Conservation (phyloP, 2,888 invertebrate species). For the Oxyteleia sp. region DNA sequence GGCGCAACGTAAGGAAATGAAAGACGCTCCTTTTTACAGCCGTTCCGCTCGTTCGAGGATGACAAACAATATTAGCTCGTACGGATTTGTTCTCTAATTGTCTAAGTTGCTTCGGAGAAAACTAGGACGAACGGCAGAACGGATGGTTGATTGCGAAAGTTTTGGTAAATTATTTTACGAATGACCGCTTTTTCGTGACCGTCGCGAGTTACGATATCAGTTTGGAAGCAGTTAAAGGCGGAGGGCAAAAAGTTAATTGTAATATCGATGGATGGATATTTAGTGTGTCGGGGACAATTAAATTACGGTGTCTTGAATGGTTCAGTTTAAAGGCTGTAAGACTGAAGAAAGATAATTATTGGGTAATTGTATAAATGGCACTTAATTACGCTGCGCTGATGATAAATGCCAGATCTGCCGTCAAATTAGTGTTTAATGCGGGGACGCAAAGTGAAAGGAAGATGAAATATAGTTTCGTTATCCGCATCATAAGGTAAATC, state of each 20-base stretch:
- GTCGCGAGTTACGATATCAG: conserved; percentile 34
- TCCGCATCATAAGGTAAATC: too few species aligned
- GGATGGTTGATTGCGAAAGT: conserved; percentile 52
- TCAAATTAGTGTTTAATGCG: too few species aligned
- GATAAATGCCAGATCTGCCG: not conserved
- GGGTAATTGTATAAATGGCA: not conserved
- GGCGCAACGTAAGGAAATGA: conserved; percentile 3
- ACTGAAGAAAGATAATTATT: not conserved
- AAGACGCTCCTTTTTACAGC: conserved; percentile 28
- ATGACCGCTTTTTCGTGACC: conserved; percentile 7
- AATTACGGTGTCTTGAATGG: not conserved
- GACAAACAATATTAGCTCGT: conserved; percentile 37
- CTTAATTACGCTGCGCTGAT: not conserved
- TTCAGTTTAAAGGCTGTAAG: not conserved
- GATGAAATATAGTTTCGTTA: too few species aligned
- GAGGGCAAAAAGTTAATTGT: conserved; percentile 41
- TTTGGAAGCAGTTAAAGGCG: conserved; percentile 23
- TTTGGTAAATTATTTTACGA: not conserved
- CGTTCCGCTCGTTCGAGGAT: conserved; percentile 13
- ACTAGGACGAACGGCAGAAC: conserved; percentile 33
- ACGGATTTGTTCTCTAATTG: conserved; percentile 59
- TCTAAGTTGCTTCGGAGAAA: conserved; percentile 44
- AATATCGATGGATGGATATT: conserved; percentile 25
- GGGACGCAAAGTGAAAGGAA: too few species aligned
- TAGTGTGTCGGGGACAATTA: not conserved